These are phyloP conservation scores for Cydia amplana DNA, from an alignment of 1,140 invertebrate genomes.

Conservation along the genomic window DNA sequence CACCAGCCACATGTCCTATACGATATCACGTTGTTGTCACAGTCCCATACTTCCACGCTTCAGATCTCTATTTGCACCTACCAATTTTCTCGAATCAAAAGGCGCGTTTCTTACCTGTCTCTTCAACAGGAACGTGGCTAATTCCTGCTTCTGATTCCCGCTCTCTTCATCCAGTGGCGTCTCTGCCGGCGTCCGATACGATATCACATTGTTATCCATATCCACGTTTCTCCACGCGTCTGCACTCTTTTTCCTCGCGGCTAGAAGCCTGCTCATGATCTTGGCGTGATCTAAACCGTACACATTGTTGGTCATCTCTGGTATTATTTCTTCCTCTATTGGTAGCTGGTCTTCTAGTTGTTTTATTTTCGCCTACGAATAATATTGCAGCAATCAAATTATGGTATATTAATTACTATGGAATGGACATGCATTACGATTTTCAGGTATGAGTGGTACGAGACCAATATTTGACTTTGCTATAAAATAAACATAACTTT, in stretches of 20 bases:
- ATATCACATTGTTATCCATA: slow-evolving; percentile 50
- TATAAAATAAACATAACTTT: no score
- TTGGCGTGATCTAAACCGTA: slow-evolving; percentile 84
- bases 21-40: slow-evolving; percentile 51
- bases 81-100: no score
- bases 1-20: slow-evolving; percentile 49
- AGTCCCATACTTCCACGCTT: slow-evolving; percentile 73
- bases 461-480: no score
- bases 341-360: slow-evolving; percentile 64
- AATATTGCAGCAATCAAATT: not conserved
- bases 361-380: slow-evolving; percentile 74
- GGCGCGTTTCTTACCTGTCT: slow-evolving; percentile 49
- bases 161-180: slow-evolving; percentile 42
- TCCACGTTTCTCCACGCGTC: slow-evolving; percentile 75
- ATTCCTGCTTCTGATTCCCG: slow-evolving; percentile 57
- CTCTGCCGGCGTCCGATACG: slow-evolving; percentile 47
- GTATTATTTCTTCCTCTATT: slow-evolving; percentile 67
- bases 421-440: no score
- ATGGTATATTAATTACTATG: not conserved
- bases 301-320: slow-evolving; percentile 85
- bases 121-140: slow-evolving; percentile 66
- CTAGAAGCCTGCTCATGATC: slow-evolving; percentile 81
- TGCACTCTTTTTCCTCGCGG: slow-evolving; percentile 74
- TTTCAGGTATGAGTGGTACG: no score
- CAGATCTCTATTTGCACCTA: slow-evolving; percentile 51